Evolutionary conservation across 2,888 invertebrate species (phyloP), one percentile per base, ranked within the genome.

Genomic region (Taenaris catops): DNA sequence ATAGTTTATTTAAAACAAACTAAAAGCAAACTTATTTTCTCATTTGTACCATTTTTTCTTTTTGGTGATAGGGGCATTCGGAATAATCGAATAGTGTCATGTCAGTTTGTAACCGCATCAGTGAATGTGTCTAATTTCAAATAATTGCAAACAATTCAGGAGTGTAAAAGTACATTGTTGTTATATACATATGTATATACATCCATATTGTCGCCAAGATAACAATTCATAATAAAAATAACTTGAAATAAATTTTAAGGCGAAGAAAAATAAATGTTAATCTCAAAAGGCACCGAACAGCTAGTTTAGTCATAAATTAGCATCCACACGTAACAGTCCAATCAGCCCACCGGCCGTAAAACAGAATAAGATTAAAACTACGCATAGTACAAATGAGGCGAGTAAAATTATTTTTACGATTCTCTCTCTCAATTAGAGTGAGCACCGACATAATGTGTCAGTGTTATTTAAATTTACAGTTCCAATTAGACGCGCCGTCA

Each of bases 351-450:
- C 54, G 52, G 58, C 62, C 61, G 63, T 63, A 64, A 75, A 79
- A 71, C 63, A 66, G 70, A 53, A 79, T 71, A 80, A 81, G 71
- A 76, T 74, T 68, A 71, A 78, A 79, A 79, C 64, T 71, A 67
- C 65, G 59, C 64, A 63, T 59, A 51, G 65, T 76, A 83, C 81
- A 81, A 83, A 84, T 83, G 83, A 79, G 80, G 57, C 74, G 81
- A 60, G 67, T 79, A 71, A 75, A 81, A 83, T 81, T 80, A 84
- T 84, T 86, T 84, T 86, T 81, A 86, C 80, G 83, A 76, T 76
- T 74, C 79, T 67, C 73, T 76, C 54, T 76, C 80, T 80, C 81
- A 84, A 83, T 86, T 84, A 84, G 79, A 67, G 59, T 64, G 51
- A 62, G 70, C 67, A 67, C 68, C 72, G 81, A 74, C 76, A 69